Evolutionary conservation across 2,797 vertebrate genomes (phyloP).

Genomic region (Macropodus opercularis): DNA sequence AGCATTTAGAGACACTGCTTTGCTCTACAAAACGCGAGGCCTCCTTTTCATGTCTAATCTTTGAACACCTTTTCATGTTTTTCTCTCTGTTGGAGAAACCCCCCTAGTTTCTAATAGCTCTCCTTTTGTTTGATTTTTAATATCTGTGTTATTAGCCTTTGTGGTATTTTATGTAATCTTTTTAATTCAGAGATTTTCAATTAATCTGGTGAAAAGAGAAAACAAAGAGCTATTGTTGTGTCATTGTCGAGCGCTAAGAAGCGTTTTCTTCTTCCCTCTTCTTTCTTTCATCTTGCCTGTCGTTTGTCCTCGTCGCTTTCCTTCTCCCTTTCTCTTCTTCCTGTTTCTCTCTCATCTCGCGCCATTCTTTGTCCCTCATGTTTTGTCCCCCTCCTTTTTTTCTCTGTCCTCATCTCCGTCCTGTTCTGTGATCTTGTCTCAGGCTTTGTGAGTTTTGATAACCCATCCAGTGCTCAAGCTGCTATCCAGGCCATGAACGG

Average conservation of each 20-base stretch:
- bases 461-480: constrained; percentile 96
- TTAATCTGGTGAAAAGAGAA: constrained; percentile 74
- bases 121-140: constrained; percentile 55
- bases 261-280: constrained; percentile 45
- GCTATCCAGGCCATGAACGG: constrained; percentile 99
- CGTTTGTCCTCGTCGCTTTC: constrained; percentile 37
- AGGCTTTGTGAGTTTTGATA: constrained; percentile 99
- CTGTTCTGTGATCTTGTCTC: constrained; percentile 48
- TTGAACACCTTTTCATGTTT: constrained; percentile 53
- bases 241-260: constrained; percentile 73
- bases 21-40: constrained; percentile 38
- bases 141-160: constrained; percentile 74
- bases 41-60: constrained; percentile 40
- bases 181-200: constrained; percentile 77
- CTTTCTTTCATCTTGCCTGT: constrained; percentile 53
- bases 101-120: constrained; percentile 51
- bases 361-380: constrained; percentile 44
- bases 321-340: constrained; percentile 33
- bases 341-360: constrained; percentile 42
- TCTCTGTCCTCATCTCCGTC: constrained; percentile 20
- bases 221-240: constrained; percentile 75
- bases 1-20: constrained; percentile 38
- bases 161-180: constrained; percentile 71
- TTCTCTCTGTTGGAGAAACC: constrained; percentile 53
- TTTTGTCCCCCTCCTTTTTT: constrained; percentile 27